Base-by-base conservation (phyloP, 1,140 invertebrate species). In the Pachypsylla venusta region DNA sequence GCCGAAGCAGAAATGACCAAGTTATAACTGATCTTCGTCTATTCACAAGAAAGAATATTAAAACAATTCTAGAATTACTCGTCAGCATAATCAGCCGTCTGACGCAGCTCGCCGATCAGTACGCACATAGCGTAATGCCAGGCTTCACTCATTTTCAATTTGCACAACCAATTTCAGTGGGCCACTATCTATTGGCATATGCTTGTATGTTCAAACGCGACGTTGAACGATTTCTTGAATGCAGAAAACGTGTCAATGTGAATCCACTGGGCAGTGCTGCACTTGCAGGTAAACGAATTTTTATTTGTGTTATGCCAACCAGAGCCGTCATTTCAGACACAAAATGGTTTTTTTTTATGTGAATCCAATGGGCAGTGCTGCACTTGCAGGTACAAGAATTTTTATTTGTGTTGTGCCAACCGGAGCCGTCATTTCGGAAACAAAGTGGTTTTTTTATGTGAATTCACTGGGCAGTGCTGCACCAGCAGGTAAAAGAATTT, bases 61-160 rank as follows among this genome's bases (percentile, higher is more conserved):
- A 48, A 48, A 22, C 42, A 19, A n/a, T 48, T 4, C 4, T 19
- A n/a, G 22, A 5, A 48, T 22, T 48, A 4, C 42, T 48, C 5
- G n/a, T 48, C 4, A 22, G 22, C 42, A 48, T n/a, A 5, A 22
- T 48, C 16, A 5, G n/a, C 7, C 42, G n/a, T 5, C 42, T 48
- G n/a, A 48, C 16, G 5, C 4, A 4, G 7, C 42, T 48, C 22
- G 77, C 82, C 1, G 67, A 76, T 68, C 68, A 69, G 1, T 80
- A 89, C 67, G 77, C 83, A 60, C 74, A 83, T 55, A 71, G 85
- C 2, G 71, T 91, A 16, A 81, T 87, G 76, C 85, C 87, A 3
- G 88, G 88, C 1, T 91, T 89, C 67, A 92, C 89, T 0, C 88
- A 91, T 67, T 69, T 91, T 42, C 88, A 91, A 71, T 73, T 84